These are phyloP conservation scores for Psilopogon haemacephalus DNA, from an alignment of 2,113 vertebrate genomes.

Conservation along the genomic window DNA sequence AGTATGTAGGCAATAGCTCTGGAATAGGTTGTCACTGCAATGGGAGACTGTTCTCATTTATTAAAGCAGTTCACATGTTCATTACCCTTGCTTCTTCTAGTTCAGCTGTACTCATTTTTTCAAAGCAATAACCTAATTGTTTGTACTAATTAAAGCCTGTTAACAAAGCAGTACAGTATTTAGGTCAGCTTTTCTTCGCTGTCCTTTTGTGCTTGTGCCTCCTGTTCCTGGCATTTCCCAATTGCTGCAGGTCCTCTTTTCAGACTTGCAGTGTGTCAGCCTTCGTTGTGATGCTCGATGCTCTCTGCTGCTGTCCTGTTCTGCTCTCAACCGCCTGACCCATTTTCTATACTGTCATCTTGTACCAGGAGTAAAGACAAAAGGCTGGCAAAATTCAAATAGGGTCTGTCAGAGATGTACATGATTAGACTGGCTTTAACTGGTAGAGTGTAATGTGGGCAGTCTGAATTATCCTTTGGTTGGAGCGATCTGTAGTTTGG, in stretches of 20 bases:
- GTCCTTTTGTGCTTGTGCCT: conserved; percentile 28
- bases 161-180: conserved; percentile 35
- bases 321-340: background rate
- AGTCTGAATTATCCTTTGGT: background rate
- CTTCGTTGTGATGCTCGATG: background rate
- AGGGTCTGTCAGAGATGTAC: background rate
- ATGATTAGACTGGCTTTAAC: background rate
- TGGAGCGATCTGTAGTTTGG: background rate
- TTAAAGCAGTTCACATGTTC: background rate
- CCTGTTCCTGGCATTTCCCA: background rate
- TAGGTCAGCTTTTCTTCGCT: conserved; percentile 56
- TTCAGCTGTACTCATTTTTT: conserved; percentile 43
- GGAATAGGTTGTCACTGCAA: background rate
- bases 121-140: conserved; percentile 58
- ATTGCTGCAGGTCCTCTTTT: conserved; percentile 10
- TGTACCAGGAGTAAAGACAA: background rate
- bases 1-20: background rate
- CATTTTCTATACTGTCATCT: background rate
- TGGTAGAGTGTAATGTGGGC: background rate
- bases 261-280: background rate
- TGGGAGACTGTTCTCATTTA: background rate
- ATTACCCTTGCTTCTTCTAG: conserved; percentile 38
- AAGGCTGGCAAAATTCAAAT: background rate
- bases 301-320: background rate
- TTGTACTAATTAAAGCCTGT: conserved; percentile 48